A percentile compares a stretch with the other conserved stretches of the same genome.
phyloP scores from a whole-genome alignment of 2,113 vertebrate genomes.

The Cyprinodon tularosa region DNA sequence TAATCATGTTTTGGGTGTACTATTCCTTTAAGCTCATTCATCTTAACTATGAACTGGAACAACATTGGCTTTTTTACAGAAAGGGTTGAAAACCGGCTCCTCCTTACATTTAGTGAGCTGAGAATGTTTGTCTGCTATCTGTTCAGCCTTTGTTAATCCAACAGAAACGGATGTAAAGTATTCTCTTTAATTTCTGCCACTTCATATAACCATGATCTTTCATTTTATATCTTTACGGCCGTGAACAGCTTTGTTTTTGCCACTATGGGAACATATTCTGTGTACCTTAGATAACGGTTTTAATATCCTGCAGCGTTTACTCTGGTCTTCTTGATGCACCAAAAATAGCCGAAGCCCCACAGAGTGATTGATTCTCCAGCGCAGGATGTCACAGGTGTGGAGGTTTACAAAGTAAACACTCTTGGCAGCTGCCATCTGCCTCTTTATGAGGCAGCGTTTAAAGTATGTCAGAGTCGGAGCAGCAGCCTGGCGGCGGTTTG shows the following conservation, averaged over 20 bases:
- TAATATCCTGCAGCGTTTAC: constrained; percentile 15
- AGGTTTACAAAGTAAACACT: constrained; percentile 49
- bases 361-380: constrained; percentile 26
- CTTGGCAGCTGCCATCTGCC: constrained; percentile 39
- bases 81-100: too few species aligned
- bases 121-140: background rate
- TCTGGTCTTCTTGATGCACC: background rate
- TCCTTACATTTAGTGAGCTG: too few species aligned
- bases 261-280: background rate
- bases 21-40: too few species aligned
- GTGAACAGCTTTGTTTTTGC: background rate
- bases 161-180: background rate
- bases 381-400: constrained; percentile 39
- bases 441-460: constrained; percentile 23
- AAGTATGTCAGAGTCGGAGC: background rate
- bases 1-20: too few species aligned
- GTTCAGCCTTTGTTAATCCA: background rate
- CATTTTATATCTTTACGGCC: background rate
- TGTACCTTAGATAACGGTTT: background rate
- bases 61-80: too few species aligned
- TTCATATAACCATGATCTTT: background rate
- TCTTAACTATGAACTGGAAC: too few species aligned
- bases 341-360: background rate
- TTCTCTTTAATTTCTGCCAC: background rate
- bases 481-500: constrained; percentile 17